Conservation (phyloP, 2,797 vertebrate genomes). For the Orientallactaga sibirica region DNA sequence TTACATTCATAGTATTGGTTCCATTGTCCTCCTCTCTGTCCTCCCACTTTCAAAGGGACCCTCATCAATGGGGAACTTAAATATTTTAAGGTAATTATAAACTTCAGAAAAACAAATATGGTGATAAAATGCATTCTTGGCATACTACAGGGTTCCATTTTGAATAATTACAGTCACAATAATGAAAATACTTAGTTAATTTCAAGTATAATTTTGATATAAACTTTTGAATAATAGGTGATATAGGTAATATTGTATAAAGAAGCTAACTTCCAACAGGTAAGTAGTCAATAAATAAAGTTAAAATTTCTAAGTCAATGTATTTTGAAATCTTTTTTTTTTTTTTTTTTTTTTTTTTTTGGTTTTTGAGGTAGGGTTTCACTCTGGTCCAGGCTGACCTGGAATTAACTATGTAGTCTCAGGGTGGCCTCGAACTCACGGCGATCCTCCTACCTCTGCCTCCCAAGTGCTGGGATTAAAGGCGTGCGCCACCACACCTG, state of each 20-base stretch:
- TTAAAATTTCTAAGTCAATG: conserved; percentile 26
- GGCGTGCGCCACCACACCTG: no score
- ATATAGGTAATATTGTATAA: neutral
- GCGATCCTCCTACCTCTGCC: no score
- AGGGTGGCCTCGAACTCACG: no score
- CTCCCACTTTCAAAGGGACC: no score
- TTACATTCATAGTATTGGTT: no score
- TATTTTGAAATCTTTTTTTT: conserved; percentile 52
- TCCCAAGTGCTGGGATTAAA: no score
- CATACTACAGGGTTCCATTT: neutral
- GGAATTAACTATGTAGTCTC: no score
- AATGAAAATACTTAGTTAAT: neutral
- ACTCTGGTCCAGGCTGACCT: no score
- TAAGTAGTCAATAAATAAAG: neutral
- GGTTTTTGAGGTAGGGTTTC: no score
- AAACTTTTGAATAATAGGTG: conserved; percentile 22
- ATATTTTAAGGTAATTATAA: conserved; percentile 63
- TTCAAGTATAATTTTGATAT: conserved; percentile 43
- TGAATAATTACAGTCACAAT: conserved; percentile 33
- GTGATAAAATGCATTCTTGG: conserved; percentile 19
- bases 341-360: no score
- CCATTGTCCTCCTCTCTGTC: no score
- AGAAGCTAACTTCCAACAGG: neutral
- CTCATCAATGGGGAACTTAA: neutral
- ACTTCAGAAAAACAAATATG: conserved; percentile 26